phyloP scores from a whole-genome alignment of 2,888 invertebrate genomes.

The Lasioglossum marginatum region DNA sequence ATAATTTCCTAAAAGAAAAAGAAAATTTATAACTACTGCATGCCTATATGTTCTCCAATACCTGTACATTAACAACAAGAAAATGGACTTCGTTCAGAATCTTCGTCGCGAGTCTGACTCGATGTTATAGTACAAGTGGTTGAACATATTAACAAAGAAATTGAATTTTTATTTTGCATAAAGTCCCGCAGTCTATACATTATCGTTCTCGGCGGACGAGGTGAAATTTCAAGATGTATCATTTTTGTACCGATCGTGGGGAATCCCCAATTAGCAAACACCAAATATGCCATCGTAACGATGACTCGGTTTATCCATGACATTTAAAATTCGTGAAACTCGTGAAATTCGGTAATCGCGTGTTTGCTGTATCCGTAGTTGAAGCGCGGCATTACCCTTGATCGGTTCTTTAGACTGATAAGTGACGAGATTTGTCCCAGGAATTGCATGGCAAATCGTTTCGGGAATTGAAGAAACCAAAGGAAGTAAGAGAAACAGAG shows the following conservation, averaged over 20 bases:
- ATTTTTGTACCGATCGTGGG: slow-evolving; percentile 70
- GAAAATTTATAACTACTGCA: too few species aligned
- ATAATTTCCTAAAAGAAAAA: too few species aligned
- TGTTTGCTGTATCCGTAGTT: slow-evolving; percentile 37
- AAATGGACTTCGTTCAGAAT: too few species aligned
- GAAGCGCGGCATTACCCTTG: slow-evolving; percentile 23
- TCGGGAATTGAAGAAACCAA: slow-evolving; percentile 67
- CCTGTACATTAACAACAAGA: too few species aligned
- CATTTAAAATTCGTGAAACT: not conserved
- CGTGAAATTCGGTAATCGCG: not conserved
- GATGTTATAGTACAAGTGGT: too few species aligned
- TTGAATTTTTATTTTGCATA: not conserved
- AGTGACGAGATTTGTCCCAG: slow-evolving; percentile 57
- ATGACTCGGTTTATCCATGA: slow-evolving; percentile 5
- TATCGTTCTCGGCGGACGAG: not conserved
- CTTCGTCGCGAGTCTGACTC: too few species aligned
- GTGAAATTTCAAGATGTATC: slow-evolving; percentile 66
- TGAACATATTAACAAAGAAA: not conserved
- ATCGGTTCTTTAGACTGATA: slow-evolving; percentile 59
- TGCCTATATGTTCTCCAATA: too few species aligned
- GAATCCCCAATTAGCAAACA: slow-evolving; percentile 41
- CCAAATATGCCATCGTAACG: not conserved
- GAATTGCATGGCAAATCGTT: slow-evolving; percentile 68
- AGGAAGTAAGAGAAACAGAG: slow-evolving; percentile 12
- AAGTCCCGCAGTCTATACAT: not conserved